Evolutionary conservation across 2,113 vertebrate genomes (phyloP).

Genomic region (Emydura subglobosa): DNA sequence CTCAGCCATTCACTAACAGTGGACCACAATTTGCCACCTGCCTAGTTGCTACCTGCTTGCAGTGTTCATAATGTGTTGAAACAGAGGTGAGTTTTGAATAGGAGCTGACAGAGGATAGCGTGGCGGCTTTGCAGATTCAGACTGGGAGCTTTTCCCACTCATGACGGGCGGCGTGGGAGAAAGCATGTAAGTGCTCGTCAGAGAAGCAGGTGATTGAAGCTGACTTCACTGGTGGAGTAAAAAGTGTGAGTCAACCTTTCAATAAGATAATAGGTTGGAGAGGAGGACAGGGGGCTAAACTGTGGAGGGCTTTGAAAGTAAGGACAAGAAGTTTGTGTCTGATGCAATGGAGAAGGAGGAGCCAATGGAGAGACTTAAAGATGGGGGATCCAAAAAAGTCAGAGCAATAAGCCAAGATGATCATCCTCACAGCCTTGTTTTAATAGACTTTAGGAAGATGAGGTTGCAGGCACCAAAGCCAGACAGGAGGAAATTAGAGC

Average conservation of each 20-base stretch:
- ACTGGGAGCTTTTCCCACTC: background rate
- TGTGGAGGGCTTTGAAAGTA: background rate
- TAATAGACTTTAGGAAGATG: background rate
- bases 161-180: background rate
- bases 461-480: background rate
- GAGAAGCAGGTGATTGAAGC: background rate
- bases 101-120: background rate
- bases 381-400: background rate
- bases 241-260: background rate
- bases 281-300: background rate
- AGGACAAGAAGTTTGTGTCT: background rate
- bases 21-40: background rate
- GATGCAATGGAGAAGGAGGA: background rate
- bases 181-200: background rate
- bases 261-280: background rate
- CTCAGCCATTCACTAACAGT: background rate
- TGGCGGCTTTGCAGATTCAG: fast-evolving
- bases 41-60: background rate
- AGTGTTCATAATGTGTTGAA: background rate
- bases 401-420: background rate
- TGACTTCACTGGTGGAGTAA: background rate
- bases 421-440: background rate
- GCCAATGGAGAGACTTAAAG: background rate
- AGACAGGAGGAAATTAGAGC: background rate
- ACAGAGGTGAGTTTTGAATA: background rate